Evolutionary conservation across 2,797 vertebrate species (phyloP).

Genomic region (Falco concolor): DNA sequence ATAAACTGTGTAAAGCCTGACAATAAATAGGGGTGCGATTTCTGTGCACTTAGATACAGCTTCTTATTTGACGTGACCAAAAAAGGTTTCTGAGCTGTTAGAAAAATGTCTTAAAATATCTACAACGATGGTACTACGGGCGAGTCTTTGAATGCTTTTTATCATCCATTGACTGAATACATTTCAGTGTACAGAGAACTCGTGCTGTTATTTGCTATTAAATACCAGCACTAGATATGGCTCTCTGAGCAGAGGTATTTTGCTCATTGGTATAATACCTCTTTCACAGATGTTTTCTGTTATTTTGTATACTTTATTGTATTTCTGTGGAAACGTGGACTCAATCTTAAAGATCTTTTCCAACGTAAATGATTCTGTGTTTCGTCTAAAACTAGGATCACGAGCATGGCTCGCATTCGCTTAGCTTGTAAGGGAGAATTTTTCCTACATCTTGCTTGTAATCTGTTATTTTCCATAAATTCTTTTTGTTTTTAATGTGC

Average conservation of each 20-base stretch:
- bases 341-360: no score
- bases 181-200: neutral
- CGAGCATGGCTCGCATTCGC: rapidly evolving
- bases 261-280: neutral
- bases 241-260: neutral
- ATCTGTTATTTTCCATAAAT: neutral
- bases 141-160: neutral
- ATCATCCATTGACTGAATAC: neutral
- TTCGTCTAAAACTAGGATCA: neutral
- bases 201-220: neutral
- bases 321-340: neutral
- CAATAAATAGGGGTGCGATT: neutral
- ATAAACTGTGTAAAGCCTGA: neutral
- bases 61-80: neutral
- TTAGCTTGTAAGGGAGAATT: neutral
- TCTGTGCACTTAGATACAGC: neutral
- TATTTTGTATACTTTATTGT: neutral
- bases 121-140: rapidly evolving
- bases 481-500: neutral
- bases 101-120: neutral
- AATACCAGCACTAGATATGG: neutral
- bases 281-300: neutral
- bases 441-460: neutral
- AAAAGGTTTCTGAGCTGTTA: neutral
- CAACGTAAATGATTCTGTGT: no score